phyloP scores from a whole-genome alignment of 2,797 vertebrate species.

The Leptodactylus fallax region DNA sequence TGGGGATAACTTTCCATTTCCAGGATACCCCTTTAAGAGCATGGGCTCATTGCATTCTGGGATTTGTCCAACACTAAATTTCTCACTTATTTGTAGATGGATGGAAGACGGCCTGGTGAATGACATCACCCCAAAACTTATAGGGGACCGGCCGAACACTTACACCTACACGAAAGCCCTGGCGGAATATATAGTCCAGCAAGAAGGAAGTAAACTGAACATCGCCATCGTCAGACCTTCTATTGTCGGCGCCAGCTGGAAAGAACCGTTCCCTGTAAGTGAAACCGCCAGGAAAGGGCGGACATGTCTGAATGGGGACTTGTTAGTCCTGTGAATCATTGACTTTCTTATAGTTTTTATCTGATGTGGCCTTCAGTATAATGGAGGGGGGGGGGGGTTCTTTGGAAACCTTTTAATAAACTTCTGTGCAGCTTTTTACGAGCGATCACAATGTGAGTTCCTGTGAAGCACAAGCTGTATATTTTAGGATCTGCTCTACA shows the following conservation, averaged over 20 bases:
- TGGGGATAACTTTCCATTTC: no score
- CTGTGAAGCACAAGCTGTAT: background rate
- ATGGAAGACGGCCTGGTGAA: slow-evolving; percentile 95
- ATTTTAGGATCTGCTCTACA: background rate
- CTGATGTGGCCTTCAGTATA: no score
- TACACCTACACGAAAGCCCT: slow-evolving; percentile 96
- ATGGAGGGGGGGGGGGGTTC: no score
- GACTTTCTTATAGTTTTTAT: background rate
- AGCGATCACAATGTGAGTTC: background rate
- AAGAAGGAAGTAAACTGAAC: slow-evolving; percentile 92
- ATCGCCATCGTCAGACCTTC: slow-evolving; percentile 94
- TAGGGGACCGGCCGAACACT: slow-evolving; percentile 93
- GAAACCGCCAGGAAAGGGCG: background rate
- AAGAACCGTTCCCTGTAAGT: slow-evolving; percentile 97
- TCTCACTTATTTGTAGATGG: slow-evolving; percentile 79
- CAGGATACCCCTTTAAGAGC: no score
- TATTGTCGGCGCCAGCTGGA: slow-evolving; percentile 98
- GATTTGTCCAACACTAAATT: background rate
- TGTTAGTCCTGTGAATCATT: slow-evolving; percentile 31
- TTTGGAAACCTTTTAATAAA: background rate
- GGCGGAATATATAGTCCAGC: slow-evolving; percentile 93
- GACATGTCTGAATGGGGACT: background rate
- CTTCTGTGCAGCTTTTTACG: background rate
- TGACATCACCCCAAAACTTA: slow-evolving; percentile 91
- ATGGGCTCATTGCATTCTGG: background rate